Conservation (phyloP, 2,888 invertebrate species). For the Abrostola tripartita region DNA sequence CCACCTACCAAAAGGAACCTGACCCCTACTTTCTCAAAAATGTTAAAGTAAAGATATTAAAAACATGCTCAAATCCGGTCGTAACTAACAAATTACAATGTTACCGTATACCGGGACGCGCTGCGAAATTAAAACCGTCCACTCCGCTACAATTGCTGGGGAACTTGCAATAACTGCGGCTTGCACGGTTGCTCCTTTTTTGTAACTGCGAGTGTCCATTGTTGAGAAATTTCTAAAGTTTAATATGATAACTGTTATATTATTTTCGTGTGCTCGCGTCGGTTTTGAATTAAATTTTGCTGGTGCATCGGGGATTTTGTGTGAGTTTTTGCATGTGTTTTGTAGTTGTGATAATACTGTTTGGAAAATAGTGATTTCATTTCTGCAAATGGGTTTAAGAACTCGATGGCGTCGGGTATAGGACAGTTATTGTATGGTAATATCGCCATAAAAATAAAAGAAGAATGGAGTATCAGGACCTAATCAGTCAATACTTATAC, state of each 20-base stretch:
- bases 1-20: slow-evolving; percentile 6
- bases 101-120: slow-evolving; percentile 16
- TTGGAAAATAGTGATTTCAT: not conserved
- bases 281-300: slow-evolving; percentile 5
- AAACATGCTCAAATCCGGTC: slow-evolving; percentile 39
- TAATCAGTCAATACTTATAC: no score
- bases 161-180: slow-evolving; percentile 38
- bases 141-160: slow-evolving; percentile 47
- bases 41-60: slow-evolving; percentile 28
- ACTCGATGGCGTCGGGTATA: no score
- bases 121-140: slow-evolving; percentile 53
- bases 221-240: slow-evolving; percentile 43
- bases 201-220: slow-evolving; percentile 35
- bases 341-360: not conserved
- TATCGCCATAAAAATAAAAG: no score
- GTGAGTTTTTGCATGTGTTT: not conserved
- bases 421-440: no score
- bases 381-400: no score
- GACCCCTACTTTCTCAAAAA: slow-evolving; percentile 29
- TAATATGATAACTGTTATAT: slow-evolving; percentile 44
- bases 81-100: slow-evolving; percentile 53
- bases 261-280: slow-evolving; percentile 19
- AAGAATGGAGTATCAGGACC: no score
- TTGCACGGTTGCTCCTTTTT: slow-evolving; percentile 17
- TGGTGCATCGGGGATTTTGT: not conserved